Percentiles rank a stretch among this genome's conserved stretches.
These are phyloP conservation scores for Saxidomus purpurata DNA, from an alignment of 1,140 invertebrate genomes.

Conservation along the genomic window DNA sequence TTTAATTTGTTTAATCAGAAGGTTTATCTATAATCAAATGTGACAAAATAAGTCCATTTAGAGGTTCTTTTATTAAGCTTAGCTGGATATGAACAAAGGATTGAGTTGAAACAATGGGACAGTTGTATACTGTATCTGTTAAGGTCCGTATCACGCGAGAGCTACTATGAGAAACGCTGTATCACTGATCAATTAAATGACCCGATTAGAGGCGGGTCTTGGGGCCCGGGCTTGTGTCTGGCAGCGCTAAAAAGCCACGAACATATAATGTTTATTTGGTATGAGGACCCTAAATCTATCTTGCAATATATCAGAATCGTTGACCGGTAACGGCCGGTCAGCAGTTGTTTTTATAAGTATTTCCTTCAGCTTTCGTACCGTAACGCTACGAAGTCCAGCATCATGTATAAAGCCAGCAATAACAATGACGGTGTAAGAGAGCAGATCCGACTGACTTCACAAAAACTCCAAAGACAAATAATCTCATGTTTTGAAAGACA, in stretches of 20 bases:
- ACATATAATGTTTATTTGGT: no score
- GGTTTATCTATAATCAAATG: conserved; percentile 29
- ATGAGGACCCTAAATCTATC: no score
- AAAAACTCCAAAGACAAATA: not conserved
- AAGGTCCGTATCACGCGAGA: not conserved
- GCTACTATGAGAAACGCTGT: not conserved
- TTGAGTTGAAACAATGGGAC: not conserved
- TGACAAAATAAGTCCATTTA: conserved; percentile 36
- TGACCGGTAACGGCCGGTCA: not conserved
- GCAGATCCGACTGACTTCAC: not conserved
- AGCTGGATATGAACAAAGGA: not conserved
- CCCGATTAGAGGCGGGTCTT: not conserved
- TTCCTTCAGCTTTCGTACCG: not conserved
- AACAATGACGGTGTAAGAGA: not conserved
- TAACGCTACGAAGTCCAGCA: not conserved
- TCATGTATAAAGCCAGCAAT: not conserved
- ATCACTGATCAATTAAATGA: conserved; percentile 39
- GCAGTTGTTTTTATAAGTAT: not conserved
- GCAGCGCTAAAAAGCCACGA: not conserved
- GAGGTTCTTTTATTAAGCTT: not conserved
- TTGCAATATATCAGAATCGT: not conserved
- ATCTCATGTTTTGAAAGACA: not conserved
- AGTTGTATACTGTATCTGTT: conserved; percentile 1
- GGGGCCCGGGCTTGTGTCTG: not conserved
- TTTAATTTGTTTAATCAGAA: conserved; percentile 15